phyloP scores from a whole-genome alignment of 2,113 vertebrate species.

The Helogale parvula region DNA sequence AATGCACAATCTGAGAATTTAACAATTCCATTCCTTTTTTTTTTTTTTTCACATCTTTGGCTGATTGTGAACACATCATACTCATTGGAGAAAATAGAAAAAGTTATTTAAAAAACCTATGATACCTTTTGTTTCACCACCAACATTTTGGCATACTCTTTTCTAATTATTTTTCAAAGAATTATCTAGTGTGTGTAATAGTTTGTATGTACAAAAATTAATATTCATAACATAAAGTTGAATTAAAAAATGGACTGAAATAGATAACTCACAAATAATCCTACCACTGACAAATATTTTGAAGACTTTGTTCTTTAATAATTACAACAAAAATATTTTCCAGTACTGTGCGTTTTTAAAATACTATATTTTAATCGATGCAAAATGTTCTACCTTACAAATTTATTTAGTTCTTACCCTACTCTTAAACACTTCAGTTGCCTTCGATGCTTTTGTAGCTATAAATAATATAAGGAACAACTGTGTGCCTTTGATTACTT shows the following conservation, averaged over 20 bases:
- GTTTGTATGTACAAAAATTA: neutral
- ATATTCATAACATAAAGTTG: neutral
- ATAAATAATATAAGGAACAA: neutral
- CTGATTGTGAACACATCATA: neutral
- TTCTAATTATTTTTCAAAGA: neutral
- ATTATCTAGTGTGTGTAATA: neutral
- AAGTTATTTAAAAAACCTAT: neutral
- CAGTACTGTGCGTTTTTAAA: neutral
- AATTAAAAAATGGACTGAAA: neutral
- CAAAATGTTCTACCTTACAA: neutral
- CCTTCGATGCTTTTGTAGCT: neutral
- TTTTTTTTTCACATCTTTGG: too few relatives aligned
- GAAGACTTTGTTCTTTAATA: neutral
- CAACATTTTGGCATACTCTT: neutral
- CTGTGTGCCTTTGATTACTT: neutral
- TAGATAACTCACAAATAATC: neutral
- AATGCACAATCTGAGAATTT: too few relatives aligned
- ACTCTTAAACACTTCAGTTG: neutral
- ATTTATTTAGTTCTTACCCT: neutral
- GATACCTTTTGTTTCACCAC: neutral
- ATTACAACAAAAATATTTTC: conserved; percentile 24
- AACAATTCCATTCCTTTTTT: too few relatives aligned
- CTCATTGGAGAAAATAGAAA: neutral
- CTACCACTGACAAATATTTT: neutral
- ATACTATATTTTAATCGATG: neutral